These are phyloP conservation scores for Cynopterus sphinx DNA, from an alignment of 2,797 vertebrate genomes.

Conservation along the genomic window DNA sequence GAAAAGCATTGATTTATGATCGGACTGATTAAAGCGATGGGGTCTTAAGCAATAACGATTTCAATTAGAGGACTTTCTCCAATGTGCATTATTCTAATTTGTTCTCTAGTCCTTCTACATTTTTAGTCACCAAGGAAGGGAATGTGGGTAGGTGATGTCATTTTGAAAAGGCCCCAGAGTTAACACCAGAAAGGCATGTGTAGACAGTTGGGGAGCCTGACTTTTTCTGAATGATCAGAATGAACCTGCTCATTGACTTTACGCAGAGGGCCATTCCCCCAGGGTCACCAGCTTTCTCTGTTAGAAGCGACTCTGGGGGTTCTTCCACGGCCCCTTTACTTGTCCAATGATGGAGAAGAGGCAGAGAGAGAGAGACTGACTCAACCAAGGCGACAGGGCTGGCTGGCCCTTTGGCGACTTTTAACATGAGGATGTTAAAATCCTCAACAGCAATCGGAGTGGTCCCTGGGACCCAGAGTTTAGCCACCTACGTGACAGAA, in stretches of 20 bases:
- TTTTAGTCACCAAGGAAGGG: slow-evolving; percentile 70
- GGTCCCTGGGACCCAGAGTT: not conserved
- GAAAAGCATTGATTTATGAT: slow-evolving; percentile 73
- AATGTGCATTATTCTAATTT: slow-evolving; percentile 71
- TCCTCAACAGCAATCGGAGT: slow-evolving; percentile 61
- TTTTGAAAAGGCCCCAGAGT: slow-evolving; percentile 79
- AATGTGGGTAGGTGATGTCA: slow-evolving; percentile 59
- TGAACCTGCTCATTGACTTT: not conserved
- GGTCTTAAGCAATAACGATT: slow-evolving; percentile 76
- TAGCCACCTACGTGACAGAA: not conserved
- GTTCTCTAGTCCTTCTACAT: slow-evolving; percentile 55
- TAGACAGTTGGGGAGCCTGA: slow-evolving; percentile 46
- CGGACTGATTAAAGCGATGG: slow-evolving; percentile 70
- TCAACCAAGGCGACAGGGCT: not conserved
- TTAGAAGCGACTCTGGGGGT: not conserved
- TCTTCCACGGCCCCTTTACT: not conserved
- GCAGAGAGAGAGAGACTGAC: not conserved
- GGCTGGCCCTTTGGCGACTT: not conserved
- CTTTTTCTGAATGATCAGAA: too few species aligned
- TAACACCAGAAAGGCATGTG: slow-evolving; percentile 72
- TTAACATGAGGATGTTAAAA: slow-evolving; percentile 78
- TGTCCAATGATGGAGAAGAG: not conserved
- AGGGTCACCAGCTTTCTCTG: not conserved
- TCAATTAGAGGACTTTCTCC: slow-evolving; percentile 65
- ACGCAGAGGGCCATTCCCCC: not conserved